Percentiles rank a stretch among this genome's conserved stretches.
Evolutionary conservation across 2,888 invertebrate genomes (phyloP).

Genomic region (Stenodema calcarata): DNA sequence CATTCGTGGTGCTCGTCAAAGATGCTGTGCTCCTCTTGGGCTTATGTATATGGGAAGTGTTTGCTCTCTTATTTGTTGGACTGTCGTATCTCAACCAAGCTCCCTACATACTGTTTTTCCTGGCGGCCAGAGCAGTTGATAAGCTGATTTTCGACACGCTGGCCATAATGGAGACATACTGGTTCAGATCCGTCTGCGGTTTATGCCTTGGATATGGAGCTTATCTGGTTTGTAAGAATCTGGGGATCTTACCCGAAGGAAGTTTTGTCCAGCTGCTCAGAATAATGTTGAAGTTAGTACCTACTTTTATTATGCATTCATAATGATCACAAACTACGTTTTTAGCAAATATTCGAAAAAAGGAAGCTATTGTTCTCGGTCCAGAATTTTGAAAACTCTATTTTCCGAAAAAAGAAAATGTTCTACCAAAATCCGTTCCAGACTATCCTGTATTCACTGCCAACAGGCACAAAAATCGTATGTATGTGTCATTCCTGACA

Average conservation of each 20-base stretch:
- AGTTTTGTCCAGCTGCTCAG: neutral
- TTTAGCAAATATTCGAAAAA: too few relatives aligned
- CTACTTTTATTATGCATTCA: neutral
- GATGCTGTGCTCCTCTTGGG: slow-evolving; percentile 14
- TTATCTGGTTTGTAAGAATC: neutral
- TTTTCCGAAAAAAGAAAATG: too few relatives aligned
- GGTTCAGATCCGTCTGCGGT: slow-evolving; percentile 28
- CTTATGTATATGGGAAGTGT: slow-evolving; percentile 26
- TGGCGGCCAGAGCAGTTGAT: neutral
- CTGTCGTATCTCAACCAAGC: slow-evolving; percentile 10
- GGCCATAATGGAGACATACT: neutral
- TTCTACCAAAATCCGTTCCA: too few relatives aligned
- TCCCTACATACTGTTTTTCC: neutral
- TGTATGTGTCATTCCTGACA: too few relatives aligned
- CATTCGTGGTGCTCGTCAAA: neutral
- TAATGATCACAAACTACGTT: too few relatives aligned
- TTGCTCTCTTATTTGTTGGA: neutral
- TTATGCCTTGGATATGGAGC: neutral
- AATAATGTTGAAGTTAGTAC: neutral
- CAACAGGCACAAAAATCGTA: too few relatives aligned
- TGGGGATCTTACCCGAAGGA: neutral
- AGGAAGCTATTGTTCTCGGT: too few relatives aligned
- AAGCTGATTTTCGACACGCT: neutral
- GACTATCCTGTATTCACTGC: too few relatives aligned
- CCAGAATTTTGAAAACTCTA: too few relatives aligned